Base-by-base conservation (phyloP, 2,888 invertebrate species). In the Heteromyza rotundicornis region DNA sequence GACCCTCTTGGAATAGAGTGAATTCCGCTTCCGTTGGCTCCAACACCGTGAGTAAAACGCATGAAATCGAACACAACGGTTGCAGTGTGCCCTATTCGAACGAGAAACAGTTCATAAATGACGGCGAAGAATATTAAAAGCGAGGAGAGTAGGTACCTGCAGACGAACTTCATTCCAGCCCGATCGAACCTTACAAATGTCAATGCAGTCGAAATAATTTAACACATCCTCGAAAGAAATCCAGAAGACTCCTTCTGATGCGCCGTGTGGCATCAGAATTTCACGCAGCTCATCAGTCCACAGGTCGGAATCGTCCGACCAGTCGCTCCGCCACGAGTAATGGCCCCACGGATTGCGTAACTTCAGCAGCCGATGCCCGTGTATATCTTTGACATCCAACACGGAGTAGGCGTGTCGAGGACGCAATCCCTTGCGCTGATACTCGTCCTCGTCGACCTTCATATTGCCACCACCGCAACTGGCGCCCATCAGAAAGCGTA, bases 261-360 rank as follows among this genome's bases (percentile, higher is more conserved):
- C 89, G 52, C 92, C 93, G 71, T 90, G 89, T 0, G 92, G 91
- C 90, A 92, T 90, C 44, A 94, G 80, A 71, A 88, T 87, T 57
- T 89, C 86, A n/a, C 89, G 84, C 58, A 92, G 80, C 58, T 88
- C 87, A 0, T 86, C 83, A 0, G 90, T 89, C 94, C 94, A 95
- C 64, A 88, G 82, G 2, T 86, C 82, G 24, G 92, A 94, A 67
- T 89, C 87, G 74, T 94, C 94, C 5, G 92, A 91, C 94, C 94
- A 96, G 76, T 94, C 94, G 1, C 98, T 98, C 67, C 94, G 92
- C 98, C 98, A 99, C 58, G 96, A 96, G 84, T 95, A 97, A 82
- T 95, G 94, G 1, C 98, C 98, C 98, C 98, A 99, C 0, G 98
- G 98, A 87, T 99, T 99, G 59, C 98, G 89, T 59, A 99, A 85